These are phyloP conservation scores for Beris morrisii DNA, from an alignment of 2,888 invertebrate genomes.

Conservation along the genomic window DNA sequence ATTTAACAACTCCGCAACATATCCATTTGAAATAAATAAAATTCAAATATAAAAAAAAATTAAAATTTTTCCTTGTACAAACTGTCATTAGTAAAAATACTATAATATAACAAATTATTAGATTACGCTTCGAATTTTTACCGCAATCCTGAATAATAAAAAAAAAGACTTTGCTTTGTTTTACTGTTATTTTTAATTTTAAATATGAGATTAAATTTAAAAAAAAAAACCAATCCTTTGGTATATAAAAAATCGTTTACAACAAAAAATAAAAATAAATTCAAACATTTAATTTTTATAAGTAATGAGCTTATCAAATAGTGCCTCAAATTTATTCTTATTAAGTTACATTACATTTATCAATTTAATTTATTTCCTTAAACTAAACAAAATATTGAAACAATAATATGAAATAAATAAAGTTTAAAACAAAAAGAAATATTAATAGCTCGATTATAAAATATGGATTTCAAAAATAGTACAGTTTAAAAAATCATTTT, in stretches of 20 bases:
- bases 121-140: too few relatives aligned
- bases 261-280: constrained; percentile 9
- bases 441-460: constrained; percentile 18
- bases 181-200: not conserved
- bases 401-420: constrained; percentile 7
- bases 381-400: constrained; percentile 14
- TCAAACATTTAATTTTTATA: constrained; percentile 24
- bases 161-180: not conserved
- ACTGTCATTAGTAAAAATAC: too few relatives aligned
- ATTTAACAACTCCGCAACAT: too few relatives aligned
- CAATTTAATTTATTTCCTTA: not conserved
- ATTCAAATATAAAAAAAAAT: too few relatives aligned
- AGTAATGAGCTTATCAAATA: constrained; percentile 36
- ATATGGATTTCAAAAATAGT: not conserved
- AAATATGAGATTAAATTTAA: not conserved
- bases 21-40: too few relatives aligned
- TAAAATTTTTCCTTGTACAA: too few relatives aligned
- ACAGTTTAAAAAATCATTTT: too few relatives aligned
- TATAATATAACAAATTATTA: too few relatives aligned
- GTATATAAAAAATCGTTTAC: not conserved
- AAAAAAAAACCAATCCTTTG: not conserved
- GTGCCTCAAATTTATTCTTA: constrained; percentile 32
- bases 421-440: constrained; percentile 30
- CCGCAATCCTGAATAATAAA: not conserved
- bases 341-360: constrained; percentile 4